A percentile compares a stretch with the other conserved stretches of the same genome.
These are phyloP conservation scores for Calameuta pallipes DNA, from an alignment of 2,888 invertebrate species.

Conservation along the genomic window DNA sequence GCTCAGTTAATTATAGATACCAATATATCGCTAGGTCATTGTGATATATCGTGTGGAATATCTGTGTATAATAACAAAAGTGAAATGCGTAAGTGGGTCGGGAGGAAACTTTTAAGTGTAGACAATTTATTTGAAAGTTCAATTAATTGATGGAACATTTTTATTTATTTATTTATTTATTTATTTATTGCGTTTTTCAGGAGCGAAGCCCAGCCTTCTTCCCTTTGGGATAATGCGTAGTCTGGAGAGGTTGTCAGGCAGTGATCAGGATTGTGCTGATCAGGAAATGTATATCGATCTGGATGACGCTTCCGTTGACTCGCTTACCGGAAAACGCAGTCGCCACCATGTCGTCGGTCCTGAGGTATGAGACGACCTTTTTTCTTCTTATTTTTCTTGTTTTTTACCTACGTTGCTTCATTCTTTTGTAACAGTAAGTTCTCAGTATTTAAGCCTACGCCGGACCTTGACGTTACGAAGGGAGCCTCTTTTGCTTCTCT, in stretches of 20 bases:
- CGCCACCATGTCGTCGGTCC: constrained; percentile 61
- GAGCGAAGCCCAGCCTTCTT: not conserved
- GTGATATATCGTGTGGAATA: not conserved
- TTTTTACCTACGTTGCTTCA: not conserved
- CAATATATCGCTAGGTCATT: not conserved
- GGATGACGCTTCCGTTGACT: constrained; percentile 65
- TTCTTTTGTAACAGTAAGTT: not conserved
- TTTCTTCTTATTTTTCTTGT: not conserved
- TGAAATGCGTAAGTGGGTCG: not conserved
- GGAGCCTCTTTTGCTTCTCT: not conserved
- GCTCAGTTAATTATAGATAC: not conserved
- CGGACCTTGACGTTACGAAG: not conserved
- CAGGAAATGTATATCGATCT: constrained; percentile 66
- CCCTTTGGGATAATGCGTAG: constrained; percentile 60
- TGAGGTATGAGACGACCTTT: constrained; percentile 47
- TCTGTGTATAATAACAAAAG: not conserved
- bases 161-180: constrained; percentile 11
- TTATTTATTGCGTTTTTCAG: not conserved
- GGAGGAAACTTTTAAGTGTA: not conserved
- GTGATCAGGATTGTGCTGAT: constrained; percentile 64
- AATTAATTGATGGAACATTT: not conserved
- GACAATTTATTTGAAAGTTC: too few species aligned
- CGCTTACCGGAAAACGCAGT: constrained; percentile 63
- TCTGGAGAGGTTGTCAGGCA: constrained; percentile 63
- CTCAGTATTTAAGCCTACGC: not conserved